Evolutionary conservation across 2,888 invertebrate species (phyloP).

Genomic region (Microplitis manilae): DNA sequence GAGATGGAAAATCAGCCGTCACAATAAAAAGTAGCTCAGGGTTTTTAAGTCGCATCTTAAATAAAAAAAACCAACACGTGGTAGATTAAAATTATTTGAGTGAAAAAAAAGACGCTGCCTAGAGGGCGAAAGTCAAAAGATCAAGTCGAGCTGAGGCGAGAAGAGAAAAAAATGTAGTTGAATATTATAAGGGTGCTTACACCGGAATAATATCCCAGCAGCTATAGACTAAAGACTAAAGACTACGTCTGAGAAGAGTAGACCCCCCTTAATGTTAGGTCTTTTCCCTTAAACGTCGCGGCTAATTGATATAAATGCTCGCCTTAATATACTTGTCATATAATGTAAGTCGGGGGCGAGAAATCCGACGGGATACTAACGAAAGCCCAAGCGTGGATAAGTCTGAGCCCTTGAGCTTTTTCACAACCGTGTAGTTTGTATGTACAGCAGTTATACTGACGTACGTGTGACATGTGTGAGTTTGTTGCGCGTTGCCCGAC

Average conservation of each 20-base stretch:
- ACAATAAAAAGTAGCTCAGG: neutral
- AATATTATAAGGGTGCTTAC: neutral
- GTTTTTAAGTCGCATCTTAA: neutral
- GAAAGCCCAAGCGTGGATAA: slow-evolving; percentile 44
- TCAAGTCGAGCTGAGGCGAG: too few relatives aligned
- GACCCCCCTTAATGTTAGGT: slow-evolving; percentile 7
- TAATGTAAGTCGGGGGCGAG: slow-evolving; percentile 57
- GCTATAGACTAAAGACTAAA: neutral
- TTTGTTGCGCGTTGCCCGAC: neutral
- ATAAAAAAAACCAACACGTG: too few relatives aligned
- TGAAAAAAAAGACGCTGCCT: too few relatives aligned
- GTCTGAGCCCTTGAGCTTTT: slow-evolving; percentile 47
- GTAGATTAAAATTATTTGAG: too few relatives aligned
- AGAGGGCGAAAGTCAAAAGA: too few relatives aligned
- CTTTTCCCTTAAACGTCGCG: slow-evolving; percentile 65
- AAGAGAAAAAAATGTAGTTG: too few relatives aligned
- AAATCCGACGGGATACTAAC: slow-evolving; percentile 36
- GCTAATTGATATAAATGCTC: slow-evolving; percentile 72
- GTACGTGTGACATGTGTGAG: slow-evolving; percentile 40
- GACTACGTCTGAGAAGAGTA: neutral
- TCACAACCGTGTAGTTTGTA: slow-evolving; percentile 10
- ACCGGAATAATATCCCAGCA: neutral
- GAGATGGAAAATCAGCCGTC: neutral
- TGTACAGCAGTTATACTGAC: slow-evolving; percentile 11
- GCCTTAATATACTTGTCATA: slow-evolving; percentile 72